Evolutionary conservation across 2,113 vertebrate species (phyloP).

Genomic region (Tyto alba): DNA sequence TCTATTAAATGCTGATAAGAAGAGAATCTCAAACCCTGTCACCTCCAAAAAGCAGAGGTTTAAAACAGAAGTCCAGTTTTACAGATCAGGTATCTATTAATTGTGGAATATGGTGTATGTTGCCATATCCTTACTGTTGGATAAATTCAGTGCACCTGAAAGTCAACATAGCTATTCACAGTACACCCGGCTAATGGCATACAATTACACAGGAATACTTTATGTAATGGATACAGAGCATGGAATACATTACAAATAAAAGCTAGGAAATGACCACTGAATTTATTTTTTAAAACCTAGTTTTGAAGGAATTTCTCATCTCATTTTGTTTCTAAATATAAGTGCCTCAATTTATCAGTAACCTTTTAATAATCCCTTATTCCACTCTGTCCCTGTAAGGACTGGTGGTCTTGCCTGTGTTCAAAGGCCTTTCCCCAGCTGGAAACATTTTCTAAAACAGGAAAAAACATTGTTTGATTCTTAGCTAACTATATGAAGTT

Average conservation of each 20-base stretch:
- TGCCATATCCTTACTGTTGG: background rate
- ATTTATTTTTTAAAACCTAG: background rate
- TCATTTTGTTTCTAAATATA: background rate
- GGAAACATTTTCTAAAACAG: slow-evolving; percentile 28
- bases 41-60: background rate
- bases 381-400: background rate
- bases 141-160: background rate
- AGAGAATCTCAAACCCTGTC: background rate
- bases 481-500: background rate
- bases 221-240: background rate
- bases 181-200: background rate
- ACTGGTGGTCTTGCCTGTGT: background rate
- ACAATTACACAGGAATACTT: background rate
- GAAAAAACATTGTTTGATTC: background rate
- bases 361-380: background rate
- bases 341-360: background rate
- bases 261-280: background rate
- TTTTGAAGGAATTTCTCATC: background rate
- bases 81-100: background rate
- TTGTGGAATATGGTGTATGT: fast-evolving
- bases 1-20: background rate
- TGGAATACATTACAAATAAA: background rate
- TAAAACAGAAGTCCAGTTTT: background rate
- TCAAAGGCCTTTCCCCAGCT: slow-evolving; percentile 26
- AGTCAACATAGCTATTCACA: background rate